phyloP scores from a whole-genome alignment of 2,113 vertebrate genomes.

The Hirundichthys speculiger region DNA sequence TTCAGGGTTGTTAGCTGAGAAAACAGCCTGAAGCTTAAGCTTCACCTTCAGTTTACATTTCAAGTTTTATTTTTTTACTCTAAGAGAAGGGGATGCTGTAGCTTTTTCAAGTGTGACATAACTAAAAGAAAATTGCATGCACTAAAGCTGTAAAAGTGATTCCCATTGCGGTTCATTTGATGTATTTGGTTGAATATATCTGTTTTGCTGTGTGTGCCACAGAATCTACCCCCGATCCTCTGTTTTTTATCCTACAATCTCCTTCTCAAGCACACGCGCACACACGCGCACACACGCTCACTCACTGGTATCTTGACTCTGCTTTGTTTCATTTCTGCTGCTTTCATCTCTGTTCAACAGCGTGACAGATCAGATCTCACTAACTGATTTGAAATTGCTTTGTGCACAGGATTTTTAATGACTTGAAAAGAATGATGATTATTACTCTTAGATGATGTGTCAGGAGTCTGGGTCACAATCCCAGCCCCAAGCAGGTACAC shows the following conservation, averaged over 20 bases:
- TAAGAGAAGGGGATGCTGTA: background rate
- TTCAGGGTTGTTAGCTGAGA: conserved; percentile 21
- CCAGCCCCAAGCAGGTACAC: background rate
- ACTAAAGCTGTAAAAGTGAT: conserved; percentile 9
- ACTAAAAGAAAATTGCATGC: conserved; percentile 40
- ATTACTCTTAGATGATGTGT: conserved; percentile 31
- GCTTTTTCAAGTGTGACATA: conserved; percentile 24
- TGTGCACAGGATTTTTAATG: conserved; percentile 51
- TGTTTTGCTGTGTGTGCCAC: conserved; percentile 9
- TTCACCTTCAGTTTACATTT: conserved; percentile 31
- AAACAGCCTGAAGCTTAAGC: conserved; percentile 7
- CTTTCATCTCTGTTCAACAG: conserved; percentile 55
- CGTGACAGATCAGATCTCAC: conserved; percentile 45
- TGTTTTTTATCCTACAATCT: conserved; percentile 35
- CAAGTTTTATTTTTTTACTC: conserved; percentile 30
- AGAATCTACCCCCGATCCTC: conserved; percentile 15
- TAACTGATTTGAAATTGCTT: conserved; percentile 49
- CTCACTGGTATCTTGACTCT: conserved; percentile 22
- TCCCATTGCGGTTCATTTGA: background rate
- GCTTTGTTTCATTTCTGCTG: conserved; percentile 39
- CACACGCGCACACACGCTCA: too few species aligned
- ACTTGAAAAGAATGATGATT: conserved; percentile 41
- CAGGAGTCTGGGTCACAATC: conserved; percentile 38
- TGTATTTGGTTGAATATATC: conserved; percentile 20
- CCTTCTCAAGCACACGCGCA: conserved; percentile 8